phyloP scores from a whole-genome alignment of 2,888 invertebrate genomes.

The Chaitophorus viminalis region DNA sequence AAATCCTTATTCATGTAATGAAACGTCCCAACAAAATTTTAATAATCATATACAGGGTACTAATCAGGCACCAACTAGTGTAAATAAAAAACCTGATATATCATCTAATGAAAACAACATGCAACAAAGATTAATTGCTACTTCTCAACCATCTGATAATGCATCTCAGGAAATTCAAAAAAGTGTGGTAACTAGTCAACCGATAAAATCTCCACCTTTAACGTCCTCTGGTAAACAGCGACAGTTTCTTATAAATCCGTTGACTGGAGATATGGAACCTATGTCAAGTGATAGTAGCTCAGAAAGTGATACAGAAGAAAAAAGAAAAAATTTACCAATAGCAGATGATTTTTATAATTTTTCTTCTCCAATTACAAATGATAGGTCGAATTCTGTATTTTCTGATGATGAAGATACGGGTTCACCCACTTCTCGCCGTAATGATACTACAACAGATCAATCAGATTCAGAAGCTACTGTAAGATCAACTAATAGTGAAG shows the following conservation, averaged over 20 bases:
- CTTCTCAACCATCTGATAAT: constrained; percentile 38
- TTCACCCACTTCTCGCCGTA: constrained; percentile 70
- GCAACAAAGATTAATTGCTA: constrained; percentile 50
- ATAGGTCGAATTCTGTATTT: constrained; percentile 70
- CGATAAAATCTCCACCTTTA: constrained; percentile 63
- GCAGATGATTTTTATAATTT: constrained; percentile 69
- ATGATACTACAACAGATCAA: constrained; percentile 70
- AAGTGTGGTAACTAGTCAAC: constrained; percentile 63
- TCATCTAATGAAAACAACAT: constrained; percentile 55
- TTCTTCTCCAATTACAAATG: constrained; percentile 68
- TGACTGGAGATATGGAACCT: constrained; percentile 84
- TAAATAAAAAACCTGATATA: constrained; percentile 61
- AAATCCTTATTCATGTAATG: constrained; percentile 39
- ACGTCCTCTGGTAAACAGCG: constrained; percentile 72
- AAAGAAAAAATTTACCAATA: constrained; percentile 64
- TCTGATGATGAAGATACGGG: constrained; percentile 72
- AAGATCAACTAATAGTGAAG: constrained; percentile 71
- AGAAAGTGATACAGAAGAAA: constrained; percentile 67
- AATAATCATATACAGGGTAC: constrained; percentile 61
- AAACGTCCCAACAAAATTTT: constrained; percentile 52
- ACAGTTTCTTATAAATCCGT: constrained; percentile 88
- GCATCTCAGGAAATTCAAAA: constrained; percentile 50
- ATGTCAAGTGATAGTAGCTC: constrained; percentile 77
- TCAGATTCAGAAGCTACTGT: constrained; percentile 73
- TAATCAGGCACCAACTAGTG: constrained; percentile 63